Evolutionary conservation across 1,140 invertebrate species (phyloP), one percentile per base, ranked within the genome.

Genomic region (Cataglyphis hispanica): DNA sequence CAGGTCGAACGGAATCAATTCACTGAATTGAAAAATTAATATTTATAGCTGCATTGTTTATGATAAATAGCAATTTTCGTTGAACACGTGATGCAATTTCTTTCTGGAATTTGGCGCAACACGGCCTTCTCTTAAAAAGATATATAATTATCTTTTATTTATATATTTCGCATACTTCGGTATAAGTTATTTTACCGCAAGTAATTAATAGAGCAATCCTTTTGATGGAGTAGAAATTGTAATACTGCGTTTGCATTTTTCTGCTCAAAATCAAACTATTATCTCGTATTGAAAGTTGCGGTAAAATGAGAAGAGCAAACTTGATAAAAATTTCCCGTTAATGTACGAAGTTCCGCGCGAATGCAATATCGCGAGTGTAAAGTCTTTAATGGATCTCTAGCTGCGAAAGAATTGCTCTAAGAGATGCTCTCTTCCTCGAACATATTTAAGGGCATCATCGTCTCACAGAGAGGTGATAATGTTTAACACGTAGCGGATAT

Each of bases 331-430:
- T 37, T 46, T 61, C 5, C 27, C 37, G n/a, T 8, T 74, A 72
- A 83, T 81, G 60, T 27, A 50, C 53, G 25, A 10, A 37, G n/a
- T 31, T 66, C 13, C 11, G 5, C 16, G 34, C 66, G 25, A 83
- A 60, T 60, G 37, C 7, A 81, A 31, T 58, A 70, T 58, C 63
- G 61, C n/a, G n/a, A n/a, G n/a, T 16, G 34, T 10, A 8, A 22
- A 74, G 27, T 61, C 43, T 40, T 61, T 83, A 83, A 74, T 83
- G 67, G 37, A 81, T 72, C 50, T 43, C 13, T 19, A 7, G 34
- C 53, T 40, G 50, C 31, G 37, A 83, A 61, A 83, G 67, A 83
- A 74, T 37, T 46, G 66, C 37, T 37, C 78, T 46, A 83, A 83
- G 34, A 46, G 78, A 46, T 22, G 31, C 43, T 72, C 27, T 69